Base-by-base conservation (phyloP, 2,113 vertebrate species). In the Cryptomyrus ogoouensis region DNA sequence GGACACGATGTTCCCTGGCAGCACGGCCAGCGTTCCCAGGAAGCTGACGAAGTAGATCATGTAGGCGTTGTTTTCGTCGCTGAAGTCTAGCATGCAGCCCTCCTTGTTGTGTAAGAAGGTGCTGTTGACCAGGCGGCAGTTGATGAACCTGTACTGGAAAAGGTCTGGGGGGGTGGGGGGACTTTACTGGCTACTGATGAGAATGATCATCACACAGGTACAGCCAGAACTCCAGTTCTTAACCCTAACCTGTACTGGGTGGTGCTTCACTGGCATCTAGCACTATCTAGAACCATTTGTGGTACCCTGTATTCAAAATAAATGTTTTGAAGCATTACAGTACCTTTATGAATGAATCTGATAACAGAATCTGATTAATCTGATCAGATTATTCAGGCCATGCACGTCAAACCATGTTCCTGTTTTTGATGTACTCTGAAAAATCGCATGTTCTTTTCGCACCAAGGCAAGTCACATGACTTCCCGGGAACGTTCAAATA, bases 1-100 rank as follows among this genome's bases (percentile, higher is more conserved):
- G 0, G 98, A 99, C 91, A 99, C 98, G 0, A 99, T 99, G 94
- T 99, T 99, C 2, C 98, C 98, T 0, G 98, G 98, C 74, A 99
- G 96, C 89, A 99, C 98, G 0, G 98, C 98, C 94, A 99, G 92
- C 0, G 98, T 98, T 89, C 98, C 98, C 92, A 99, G 90, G 95
- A 99, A 99, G 92, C 98, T 99, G 95, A 99, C 98, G 0, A 99
- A 99, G 94, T 99, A 99, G 91, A 99, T 96, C 98, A 99, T 99
- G 96, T 99, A 99, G 94, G 98, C 98, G 0, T 97, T 98, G 88
- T 99, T 99, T 0, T 99, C 98, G 0, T 99, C 98, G 0, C 98
- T 97, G 94, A 99, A 96, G 46, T 99, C 98, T 8, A 99, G 95
- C 90, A 97, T 97, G 91, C 98, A 99, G 91, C 98, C 98, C 91